Evolutionary conservation across 2,888 invertebrate genomes (phyloP).

Genomic region (Cyaniris semiargus): DNA sequence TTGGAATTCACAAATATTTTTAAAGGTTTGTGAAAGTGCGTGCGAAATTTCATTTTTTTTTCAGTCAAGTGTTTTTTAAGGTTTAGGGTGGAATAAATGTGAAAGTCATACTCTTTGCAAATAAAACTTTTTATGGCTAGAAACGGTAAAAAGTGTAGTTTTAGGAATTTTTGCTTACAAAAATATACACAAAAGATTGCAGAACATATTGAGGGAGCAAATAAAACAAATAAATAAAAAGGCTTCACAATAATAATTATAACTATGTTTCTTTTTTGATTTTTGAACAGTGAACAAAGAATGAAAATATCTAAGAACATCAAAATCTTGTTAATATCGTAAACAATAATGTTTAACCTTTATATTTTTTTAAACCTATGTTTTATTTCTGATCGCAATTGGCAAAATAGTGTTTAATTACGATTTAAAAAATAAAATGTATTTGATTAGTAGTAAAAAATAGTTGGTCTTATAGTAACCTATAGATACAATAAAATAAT

Average conservation of each 20-base stretch:
- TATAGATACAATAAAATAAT: slow-evolving; percentile 8
- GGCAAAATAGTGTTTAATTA: too few relatives aligned
- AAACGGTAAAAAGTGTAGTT: slow-evolving; percentile 1
- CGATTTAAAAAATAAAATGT: neutral
- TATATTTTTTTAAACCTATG: too few relatives aligned
- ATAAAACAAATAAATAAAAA: neutral
- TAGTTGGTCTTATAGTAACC: neutral
- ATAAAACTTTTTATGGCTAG: slow-evolving; percentile 1
- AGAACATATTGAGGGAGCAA: neutral
- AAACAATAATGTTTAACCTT: too few relatives aligned
- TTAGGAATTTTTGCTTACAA: slow-evolving; percentile 2
- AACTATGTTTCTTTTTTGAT: neutral
- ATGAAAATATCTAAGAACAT: too few relatives aligned
- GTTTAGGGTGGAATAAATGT: slow-evolving; percentile 22
- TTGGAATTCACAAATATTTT: neutral
- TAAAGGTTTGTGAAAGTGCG: slow-evolving; percentile 16
- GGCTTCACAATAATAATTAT: neutral
- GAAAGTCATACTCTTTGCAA: slow-evolving; percentile 20
- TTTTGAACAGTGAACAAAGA: neutral
- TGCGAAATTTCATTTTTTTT: slow-evolving; percentile 21
- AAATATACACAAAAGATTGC: slow-evolving; percentile 9
- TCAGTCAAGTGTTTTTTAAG: neutral
- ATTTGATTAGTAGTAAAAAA: neutral
- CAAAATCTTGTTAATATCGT: too few relatives aligned
- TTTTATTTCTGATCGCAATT: neutral